Evolutionary conservation across 1,140 invertebrate species (phyloP).

Genomic region (Lepidotrigona ventralis): DNA sequence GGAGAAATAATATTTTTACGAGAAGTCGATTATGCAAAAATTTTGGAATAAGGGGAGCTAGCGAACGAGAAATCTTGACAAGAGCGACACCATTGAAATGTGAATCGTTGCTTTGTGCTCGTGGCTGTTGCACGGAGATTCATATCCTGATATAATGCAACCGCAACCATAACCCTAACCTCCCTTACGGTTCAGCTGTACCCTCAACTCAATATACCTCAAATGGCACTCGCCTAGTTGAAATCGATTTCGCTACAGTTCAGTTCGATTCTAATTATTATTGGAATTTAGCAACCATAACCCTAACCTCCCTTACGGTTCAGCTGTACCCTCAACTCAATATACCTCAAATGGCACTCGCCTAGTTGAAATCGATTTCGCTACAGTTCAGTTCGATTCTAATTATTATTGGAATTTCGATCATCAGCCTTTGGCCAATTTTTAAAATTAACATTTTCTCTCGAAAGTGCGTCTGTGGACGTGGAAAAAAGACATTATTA

Average conservation of each 20-base stretch:
- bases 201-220: neutral
- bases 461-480: no score
- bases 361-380: neutral
- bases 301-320: neutral
- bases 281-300: no score
- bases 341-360: no score
- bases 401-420: neutral
- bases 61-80: neutral
- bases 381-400: neutral
- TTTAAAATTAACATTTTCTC: no score
- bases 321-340: neutral
- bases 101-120: neutral
- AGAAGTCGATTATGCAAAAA: slow-evolving; percentile 40
- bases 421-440: no score
- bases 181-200: no score
- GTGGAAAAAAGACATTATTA: no score
- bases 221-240: neutral
- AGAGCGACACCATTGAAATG: neutral
- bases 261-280: no score
- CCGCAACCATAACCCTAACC: neutral
- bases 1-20: slow-evolving; percentile 2
- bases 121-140: neutral
- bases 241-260: neutral
- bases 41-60: neutral
- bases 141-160: neutral